Base-by-base conservation (phyloP, 2,113 vertebrate species). In the Rhinopithecus roxellana region DNA sequence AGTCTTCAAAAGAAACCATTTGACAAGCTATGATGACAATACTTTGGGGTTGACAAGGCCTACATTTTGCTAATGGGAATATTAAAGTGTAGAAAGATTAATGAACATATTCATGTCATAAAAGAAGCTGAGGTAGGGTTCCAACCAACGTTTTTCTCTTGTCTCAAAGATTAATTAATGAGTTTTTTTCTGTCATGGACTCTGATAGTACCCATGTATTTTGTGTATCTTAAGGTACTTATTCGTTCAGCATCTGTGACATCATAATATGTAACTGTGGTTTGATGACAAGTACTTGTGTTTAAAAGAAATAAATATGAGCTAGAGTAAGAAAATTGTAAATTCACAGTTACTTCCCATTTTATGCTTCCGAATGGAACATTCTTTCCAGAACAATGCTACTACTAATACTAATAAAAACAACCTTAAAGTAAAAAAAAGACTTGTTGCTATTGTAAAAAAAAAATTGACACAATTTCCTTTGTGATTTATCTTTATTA, bases 401-500 rank as follows among this genome's bases (percentile, higher is more conserved):
- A 48, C n/a, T 22, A 40, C 5, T 11, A 45, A 48, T 52, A 43
- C 35, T 48, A n/a, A n/a, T 22, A 6, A 83, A 70, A 45, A 43
- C 89, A 55, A 87, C n/a, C 16, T 43, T 80, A 57, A n/a, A 78
- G 38, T 79, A 55, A 57, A 82, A 93, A 69, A 69, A 8, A 69
- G 30, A 57, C 57, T 64, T 72, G 52, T n/a, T 78, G 43, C 50
- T 82, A 74, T 38, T 89, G 30, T 72, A 82, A 88, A 64, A 61
- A 59, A 59, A 64, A 5, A 79, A 35, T 87, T 69, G 69, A 93
- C 55, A 83, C 20, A 22, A 82, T 78, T 93, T 91, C 61, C 8
- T 95, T 79, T 78, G 79, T 92, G 55, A 74, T 81, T 80, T 92
- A 55, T 89, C 20, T 92, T 90, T 88, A 61, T 86, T 93, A 50